These are phyloP conservation scores for Tachuris rubrigastra DNA, from an alignment of 2,113 vertebrate species.

Conservation along the genomic window DNA sequence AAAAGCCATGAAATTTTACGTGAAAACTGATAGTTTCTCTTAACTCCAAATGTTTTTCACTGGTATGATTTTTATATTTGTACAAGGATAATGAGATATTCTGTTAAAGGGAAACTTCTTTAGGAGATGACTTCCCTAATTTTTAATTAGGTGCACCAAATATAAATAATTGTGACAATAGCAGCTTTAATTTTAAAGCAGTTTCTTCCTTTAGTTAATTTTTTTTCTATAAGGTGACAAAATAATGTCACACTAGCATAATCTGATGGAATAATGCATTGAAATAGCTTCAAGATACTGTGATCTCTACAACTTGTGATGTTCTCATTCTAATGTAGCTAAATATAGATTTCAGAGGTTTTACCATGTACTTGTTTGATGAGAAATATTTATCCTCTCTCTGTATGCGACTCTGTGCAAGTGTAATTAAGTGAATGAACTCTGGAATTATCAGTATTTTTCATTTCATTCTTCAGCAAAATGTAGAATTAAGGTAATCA, in stretches of 20 bases:
- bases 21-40: constrained; percentile 29
- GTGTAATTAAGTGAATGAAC: not conserved
- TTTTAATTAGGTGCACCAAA: not conserved
- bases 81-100: not conserved
- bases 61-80: constrained; percentile 3
- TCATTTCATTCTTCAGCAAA: constrained; percentile 5
- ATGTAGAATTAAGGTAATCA: constrained; percentile 34
- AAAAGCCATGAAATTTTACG: constrained; percentile 12
- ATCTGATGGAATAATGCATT: not conserved
- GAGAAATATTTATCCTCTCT: not conserved
- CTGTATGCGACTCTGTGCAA: not conserved
- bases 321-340: not conserved
- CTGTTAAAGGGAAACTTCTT: not conserved
- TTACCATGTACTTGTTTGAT: not conserved
- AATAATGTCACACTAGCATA: not conserved
- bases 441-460: not conserved
- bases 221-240: not conserved
- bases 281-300: not conserved
- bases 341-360: not conserved
- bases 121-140: not conserved
- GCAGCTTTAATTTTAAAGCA: not conserved
- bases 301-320: not conserved
- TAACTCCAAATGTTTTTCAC: not conserved
- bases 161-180: not conserved
- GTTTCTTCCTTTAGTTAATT: not conserved